Base-by-base conservation (phyloP, 2,113 vertebrate species). In the Aramus guarauna region DNA sequence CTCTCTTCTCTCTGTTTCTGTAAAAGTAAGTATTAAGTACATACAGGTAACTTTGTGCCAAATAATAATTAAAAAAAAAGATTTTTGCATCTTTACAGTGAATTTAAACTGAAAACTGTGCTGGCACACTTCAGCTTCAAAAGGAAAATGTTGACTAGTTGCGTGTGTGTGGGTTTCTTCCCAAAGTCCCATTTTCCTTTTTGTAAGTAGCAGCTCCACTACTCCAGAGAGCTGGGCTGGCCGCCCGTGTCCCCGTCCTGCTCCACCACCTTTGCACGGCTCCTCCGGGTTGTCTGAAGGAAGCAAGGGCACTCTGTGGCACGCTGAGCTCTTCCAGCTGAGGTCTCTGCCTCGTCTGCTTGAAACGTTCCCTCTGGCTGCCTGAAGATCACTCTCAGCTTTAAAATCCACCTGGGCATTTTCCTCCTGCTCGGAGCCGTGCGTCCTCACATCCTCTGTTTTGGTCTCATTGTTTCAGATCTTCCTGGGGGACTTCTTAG, bases 401-500 rank as follows among this genome's bases (percentile, higher is more conserved):
- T 95, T 91, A 85, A 85, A 96, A 95, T 45, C 78, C 88, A 79
- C 85, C 86, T 91, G 82, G 63, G 69, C 56, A 52, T 89, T 95
- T 78, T 71, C 67, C 41, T 80, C 55, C 69, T 81, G 41, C 87
- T 95, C 22, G 1, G 47, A 83, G 68, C 68, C n/a, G 20, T 19
- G 55, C 3, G 1, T 92, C 66, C 87, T 95, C 90, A 74, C 77
- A 91, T 88, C 77, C 64, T 96, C 81, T 76, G 71, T 15, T 95
- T 86, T 52, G n/a, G 56, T 90, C 59, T 95, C 45, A 45, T 85
- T 90, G 85, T 95, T 93, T 96, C 77, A 91, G 60, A 86, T 90
- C 91, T 90, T 86, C 80, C 92, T 80, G 45, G 34, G 88, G 74
- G 96, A 97, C 62, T 95, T 94, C 90, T 92, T 66, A 62, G 81